Evolutionary conservation across 2,888 invertebrate species (phyloP).

Genomic region (Drosophila antonietae): DNA sequence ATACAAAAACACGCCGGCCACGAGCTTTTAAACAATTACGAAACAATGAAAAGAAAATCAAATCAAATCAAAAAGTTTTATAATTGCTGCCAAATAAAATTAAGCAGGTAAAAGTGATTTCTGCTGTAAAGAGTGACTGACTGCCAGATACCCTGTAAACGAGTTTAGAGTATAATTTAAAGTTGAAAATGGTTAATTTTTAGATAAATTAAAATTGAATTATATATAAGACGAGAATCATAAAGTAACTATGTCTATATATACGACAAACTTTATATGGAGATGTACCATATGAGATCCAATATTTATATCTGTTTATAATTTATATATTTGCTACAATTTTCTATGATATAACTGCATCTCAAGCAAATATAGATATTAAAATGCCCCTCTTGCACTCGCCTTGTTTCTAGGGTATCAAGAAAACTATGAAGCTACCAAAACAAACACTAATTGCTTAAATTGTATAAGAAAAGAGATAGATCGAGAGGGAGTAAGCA

Average conservation of each 20-base stretch:
- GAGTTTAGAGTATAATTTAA: no score
- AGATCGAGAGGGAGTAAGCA: constrained; percentile 17
- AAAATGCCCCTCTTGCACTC: not conserved
- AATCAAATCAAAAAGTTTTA: constrained; percentile 55
- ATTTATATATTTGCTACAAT: not conserved
- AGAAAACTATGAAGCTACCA: constrained; percentile 61
- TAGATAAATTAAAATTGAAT: no score
- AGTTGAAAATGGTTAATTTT: no score
- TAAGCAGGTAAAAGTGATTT: constrained; percentile 20
- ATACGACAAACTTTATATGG: not conserved
- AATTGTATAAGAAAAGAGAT: constrained; percentile 19
- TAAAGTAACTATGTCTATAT: not conserved
- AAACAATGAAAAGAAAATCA: constrained; percentile 67
- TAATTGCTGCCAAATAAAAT: constrained; percentile 66
- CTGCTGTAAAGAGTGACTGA: not conserved
- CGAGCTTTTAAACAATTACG: constrained; percentile 52
- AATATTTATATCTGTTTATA: not conserved
- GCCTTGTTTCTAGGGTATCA: not conserved
- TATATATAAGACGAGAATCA: no score
- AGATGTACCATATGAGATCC: not conserved
- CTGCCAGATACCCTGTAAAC: not conserved
- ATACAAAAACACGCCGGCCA: not conserved
- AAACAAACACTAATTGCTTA: constrained; percentile 55
- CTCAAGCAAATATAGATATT: not conserved
- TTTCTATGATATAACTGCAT: no score